Base-by-base conservation (phyloP, 2,113 vertebrate genomes). In the Erythrocercus mccallii region DNA sequence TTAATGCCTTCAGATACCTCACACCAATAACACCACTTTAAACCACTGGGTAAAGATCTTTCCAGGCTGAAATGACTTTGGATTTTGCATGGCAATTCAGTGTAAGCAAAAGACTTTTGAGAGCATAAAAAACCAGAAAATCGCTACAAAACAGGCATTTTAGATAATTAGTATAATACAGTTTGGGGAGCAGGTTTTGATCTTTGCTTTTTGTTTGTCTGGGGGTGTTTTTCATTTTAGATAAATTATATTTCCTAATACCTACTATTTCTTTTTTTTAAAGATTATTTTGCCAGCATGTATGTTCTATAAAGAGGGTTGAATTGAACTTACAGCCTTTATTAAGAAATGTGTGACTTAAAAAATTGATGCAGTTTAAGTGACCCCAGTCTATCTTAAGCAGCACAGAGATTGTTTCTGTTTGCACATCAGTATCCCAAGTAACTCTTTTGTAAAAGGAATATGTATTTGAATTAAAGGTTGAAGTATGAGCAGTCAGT, bases 81-180 rank as follows among this genome's bases (percentile, higher is more conserved):
- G 68, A 54, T 96, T 96, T 96, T 94, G 80, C 45, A 61, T 27
- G 60, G 53, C 54, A 87, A 50, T 94, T 94, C 70, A 90, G 62
- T 78, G 57, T 68, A 96, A 84, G 86, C 79, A 84, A 93, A 94
- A 88, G 25, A 21, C 70, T 95, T 96, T 44, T 53, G 68, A 66
- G 57, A 91, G 56, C 90, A 76, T 44, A 93, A 54, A 71, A 95
- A 69, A 40, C 1, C 38, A 48, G 50, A 78, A 95, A 71, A 71
- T 20, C 40, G 35, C 77, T 86, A 73, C 24, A 56, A 33, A 92
- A 81, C 16, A 7, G 68, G 65, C 82, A 35, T 86, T 94, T 91
- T 47, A 93, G 82, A 80, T 94, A 92, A 94, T 35, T 80, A 82
- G 62, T 53, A 47, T 81, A 87, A 60, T 61, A 31, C 37, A 74